Evolutionary conservation across 2,888 invertebrate species (phyloP), one percentile per base, ranked within the genome.

Genomic region (Peribatodes rhomboidaria): DNA sequence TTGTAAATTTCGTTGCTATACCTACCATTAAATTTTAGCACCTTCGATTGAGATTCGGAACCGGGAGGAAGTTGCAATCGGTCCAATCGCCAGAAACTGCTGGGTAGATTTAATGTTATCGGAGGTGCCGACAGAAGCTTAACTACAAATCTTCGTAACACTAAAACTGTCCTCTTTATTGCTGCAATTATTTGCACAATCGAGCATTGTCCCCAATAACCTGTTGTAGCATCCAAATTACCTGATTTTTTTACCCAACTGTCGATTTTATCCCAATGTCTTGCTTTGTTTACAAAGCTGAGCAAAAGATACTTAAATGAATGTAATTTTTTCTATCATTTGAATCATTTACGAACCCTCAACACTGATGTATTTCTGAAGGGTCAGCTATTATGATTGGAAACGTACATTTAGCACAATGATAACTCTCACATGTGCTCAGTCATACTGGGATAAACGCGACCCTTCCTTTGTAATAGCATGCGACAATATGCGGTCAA

Each of bases 121-220:
- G 73, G 77, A 78, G 79, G 80, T 84, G 80, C 81, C 80, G 79
- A 85, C 83, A 80, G 65, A 60, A 55, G 59, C 78, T 77, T 76
- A 75, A 58, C 57, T 74, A 72, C 75, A 85, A 85, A 85, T 87
- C 81, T 70, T 76, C 54, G 53, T 55, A 42, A 52, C 77, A 72
- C 74, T 87, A 83, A 85, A 87, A 81, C 71, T 79, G 83, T 68
- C 80, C 61, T 70, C 61, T 84, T 86, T 84, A 87, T 83, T 75
- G 77, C 77, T 72, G 16, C 52, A 59, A 66, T 66, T 56, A 67
- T 62, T 70, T 70, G 64, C 65, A 64, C 47, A 65, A 41, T 49
- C 20, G 44, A 39, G 13, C 31, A 46, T 44, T 44, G 44, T 63
- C 18, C 31, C 46, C n/a, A 46, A 27, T 27, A 27, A 46, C 13